These are phyloP conservation scores for Xestia rhomboidea DNA, from an alignment of 2,888 invertebrate genomes.

Conservation along the genomic window DNA sequence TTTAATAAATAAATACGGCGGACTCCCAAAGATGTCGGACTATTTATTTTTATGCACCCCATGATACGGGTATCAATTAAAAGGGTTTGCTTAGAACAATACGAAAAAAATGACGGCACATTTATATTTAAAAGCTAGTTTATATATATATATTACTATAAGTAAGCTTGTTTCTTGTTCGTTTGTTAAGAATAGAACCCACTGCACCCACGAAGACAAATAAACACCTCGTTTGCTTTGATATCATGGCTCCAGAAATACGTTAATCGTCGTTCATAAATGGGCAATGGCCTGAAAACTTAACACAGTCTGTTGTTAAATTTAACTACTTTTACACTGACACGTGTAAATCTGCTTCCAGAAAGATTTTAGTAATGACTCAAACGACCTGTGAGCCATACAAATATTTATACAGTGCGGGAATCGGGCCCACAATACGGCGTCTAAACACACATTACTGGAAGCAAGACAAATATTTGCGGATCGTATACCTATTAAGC, in stretches of 20 bases:
- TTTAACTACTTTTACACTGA: constrained; percentile 2
- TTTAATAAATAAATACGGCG: no score
- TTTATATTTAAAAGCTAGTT: no score
- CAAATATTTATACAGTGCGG: neutral
- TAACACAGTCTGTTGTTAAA: neutral
- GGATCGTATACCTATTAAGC: neutral
- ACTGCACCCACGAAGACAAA: no score
- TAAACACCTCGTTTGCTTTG: constrained; percentile 2
- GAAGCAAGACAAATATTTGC: neutral
- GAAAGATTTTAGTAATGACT: neutral
- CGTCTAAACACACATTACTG: neutral
- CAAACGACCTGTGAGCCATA: neutral
- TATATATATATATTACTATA: no score
- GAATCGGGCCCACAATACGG: no score
- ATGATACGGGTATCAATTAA: no score
- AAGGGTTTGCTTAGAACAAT: no score
- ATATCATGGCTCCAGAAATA: neutral
- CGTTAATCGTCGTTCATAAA: constrained; percentile 3
- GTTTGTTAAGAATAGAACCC: no score
- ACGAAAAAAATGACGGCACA: no score
- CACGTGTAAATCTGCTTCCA: neutral
- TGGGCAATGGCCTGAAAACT: constrained; percentile 11
- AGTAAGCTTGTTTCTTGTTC: no score
- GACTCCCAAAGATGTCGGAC: no score
- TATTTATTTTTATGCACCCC: no score